Evolutionary conservation across 2,113 vertebrate species (phyloP).

Genomic region (Parotia lawesii): DNA sequence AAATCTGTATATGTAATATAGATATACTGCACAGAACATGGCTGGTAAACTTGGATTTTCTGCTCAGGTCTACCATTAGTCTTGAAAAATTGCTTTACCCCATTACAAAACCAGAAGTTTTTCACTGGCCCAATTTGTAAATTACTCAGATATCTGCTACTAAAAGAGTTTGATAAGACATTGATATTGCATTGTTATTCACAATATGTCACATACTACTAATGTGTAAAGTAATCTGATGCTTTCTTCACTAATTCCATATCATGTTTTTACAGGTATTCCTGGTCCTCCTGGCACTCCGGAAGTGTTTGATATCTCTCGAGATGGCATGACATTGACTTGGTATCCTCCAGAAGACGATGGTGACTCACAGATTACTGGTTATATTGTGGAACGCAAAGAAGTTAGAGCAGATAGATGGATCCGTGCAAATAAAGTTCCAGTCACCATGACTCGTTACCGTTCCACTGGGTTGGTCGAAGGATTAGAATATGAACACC

Average conservation of each 20-base stretch:
- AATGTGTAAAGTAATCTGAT: background rate
- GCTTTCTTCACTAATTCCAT: background rate
- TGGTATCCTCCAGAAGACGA: constrained; percentile 95
- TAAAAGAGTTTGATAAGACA: background rate
- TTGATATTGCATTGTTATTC: background rate
- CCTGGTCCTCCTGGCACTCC: constrained; percentile 91
- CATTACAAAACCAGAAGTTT: background rate
- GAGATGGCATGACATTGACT: constrained; percentile 95
- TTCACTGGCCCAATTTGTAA: background rate
- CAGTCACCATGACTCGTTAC: constrained; percentile 97
- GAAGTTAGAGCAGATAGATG: constrained; percentile 94
- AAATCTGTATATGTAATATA: background rate
- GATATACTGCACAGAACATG: background rate
- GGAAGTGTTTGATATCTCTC: constrained; percentile 88
- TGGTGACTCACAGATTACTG: constrained; percentile 90
- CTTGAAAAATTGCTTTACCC: background rate
- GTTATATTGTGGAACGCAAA: constrained; percentile 96
- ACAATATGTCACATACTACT: background rate
- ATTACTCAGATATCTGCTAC: background rate
- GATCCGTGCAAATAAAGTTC: constrained; percentile 94
- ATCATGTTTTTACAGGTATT: constrained; percentile 73
- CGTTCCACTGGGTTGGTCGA: constrained; percentile 94
- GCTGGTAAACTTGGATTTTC: background rate
- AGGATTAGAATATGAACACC: constrained; percentile 96
- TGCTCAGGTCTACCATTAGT: background rate